These are phyloP conservation scores for Lithobates pipiens DNA, from an alignment of 2,797 vertebrate genomes.

Conservation along the genomic window DNA sequence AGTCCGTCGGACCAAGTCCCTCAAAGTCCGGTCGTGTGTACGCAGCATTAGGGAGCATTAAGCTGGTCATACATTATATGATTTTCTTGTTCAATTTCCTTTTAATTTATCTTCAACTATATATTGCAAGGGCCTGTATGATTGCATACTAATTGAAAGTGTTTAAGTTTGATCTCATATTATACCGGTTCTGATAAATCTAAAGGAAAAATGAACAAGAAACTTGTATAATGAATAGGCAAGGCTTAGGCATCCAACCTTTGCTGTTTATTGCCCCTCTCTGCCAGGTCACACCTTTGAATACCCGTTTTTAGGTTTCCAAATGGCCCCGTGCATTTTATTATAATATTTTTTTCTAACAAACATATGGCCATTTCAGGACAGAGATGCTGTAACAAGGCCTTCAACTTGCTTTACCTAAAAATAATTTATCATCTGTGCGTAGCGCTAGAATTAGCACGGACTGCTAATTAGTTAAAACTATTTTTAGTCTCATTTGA, in stretches of 20 bases:
- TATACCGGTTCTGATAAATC: too few relatives aligned
- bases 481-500: neutral
- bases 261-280: neutral
- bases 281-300: neutral
- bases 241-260: neutral
- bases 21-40: too few relatives aligned
- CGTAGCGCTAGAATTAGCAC: neutral
- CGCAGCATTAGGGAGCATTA: too few relatives aligned
- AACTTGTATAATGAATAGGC: too few relatives aligned
- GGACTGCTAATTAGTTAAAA: neutral
- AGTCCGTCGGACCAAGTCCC: too few relatives aligned
- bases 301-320: neutral
- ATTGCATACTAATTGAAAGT: too few relatives aligned
- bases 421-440: neutral
- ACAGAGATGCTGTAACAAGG: neutral
- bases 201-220: too few relatives aligned
- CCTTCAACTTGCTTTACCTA: neutral
- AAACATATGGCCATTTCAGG: neutral
- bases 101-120: too few relatives aligned
- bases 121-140: too few relatives aligned
- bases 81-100: too few relatives aligned
- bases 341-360: neutral
- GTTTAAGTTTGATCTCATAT: too few relatives aligned
- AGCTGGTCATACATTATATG: too few relatives aligned
- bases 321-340: neutral